Evolutionary conservation across 2,113 vertebrate species (phyloP), one percentile per base, ranked within the genome.

Genomic region (Gorilla gorilla): DNA sequence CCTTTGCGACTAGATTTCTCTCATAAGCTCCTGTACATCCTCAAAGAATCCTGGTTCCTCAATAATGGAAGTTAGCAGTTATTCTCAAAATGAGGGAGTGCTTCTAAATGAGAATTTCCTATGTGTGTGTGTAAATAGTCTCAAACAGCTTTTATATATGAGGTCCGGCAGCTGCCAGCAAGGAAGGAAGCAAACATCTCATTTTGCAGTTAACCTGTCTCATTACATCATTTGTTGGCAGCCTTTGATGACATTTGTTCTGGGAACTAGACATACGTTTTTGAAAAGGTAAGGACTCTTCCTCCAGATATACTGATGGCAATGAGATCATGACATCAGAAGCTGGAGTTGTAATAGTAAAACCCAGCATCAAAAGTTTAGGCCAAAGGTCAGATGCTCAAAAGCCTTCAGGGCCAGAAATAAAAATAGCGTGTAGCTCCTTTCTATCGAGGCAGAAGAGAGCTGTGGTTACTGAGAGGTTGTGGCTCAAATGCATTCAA

Each of bases 221-320:
- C 87, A 80, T 98, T 84, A 84, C 75, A 68, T 97, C 95, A 96
- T 97, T 92, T 88, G 80, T 75, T 97, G 98, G 97, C 97, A 96
- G 86, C 27, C 32, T 50, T 22, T 3, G 95, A 32, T 93, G 97
- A 93, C 95, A 90, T 97, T 91, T 93, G 66, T 96, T 97, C 92
- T 97, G 95, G 94, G 94, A 97, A 98, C 80, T 80, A 55, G 92
- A 87, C 55, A 30, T 92, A 96, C 38, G 82, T 93, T 96, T 97
- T 92, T 89, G 94, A 93, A 87, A 96, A 97, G 95, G 93, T 98
- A 94, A 94, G 89, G 48, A 81, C 57, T 94, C 90, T 96, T 92
- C 89, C 72, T 96, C 27, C 16, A 93, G 80, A 88, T 95, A 30
- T 87, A 88, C 87, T 92, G 89, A 96, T 92, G 75, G 35, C 94